A percentile compares a stretch with the other conserved stretches of the same genome.
Evolutionary conservation across 1,140 invertebrate genomes (phyloP).

Genomic region (Meloidogyne hapla): DNA sequence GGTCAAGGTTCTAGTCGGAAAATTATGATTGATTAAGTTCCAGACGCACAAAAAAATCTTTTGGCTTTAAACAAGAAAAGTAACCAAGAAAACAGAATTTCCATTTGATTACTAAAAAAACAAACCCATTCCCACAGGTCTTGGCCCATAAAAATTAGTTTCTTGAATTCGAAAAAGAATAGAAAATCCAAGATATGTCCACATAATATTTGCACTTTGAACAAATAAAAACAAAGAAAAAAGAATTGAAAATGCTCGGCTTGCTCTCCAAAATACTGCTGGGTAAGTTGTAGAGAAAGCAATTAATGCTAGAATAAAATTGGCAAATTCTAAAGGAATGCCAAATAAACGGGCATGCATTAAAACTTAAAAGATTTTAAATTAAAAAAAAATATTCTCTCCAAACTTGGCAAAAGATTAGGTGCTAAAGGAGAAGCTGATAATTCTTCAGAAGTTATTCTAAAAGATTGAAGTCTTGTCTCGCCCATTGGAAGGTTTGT

Average conservation of each 20-base stretch:
- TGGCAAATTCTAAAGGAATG: conserved; percentile 62
- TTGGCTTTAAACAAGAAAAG: background rate
- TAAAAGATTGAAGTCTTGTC: conserved; percentile 58
- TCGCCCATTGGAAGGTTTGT: conserved; percentile 62
- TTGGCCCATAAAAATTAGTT: conserved; percentile 54
- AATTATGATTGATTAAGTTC: too few relatives aligned
- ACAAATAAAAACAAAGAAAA: conserved; percentile 57
- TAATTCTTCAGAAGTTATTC: conserved; percentile 59
- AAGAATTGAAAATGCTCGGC: conserved; percentile 51
- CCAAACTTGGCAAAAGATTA: conserved; percentile 56
- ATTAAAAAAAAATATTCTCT: conserved; percentile 8
- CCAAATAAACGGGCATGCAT: conserved; percentile 63
- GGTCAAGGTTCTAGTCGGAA: too few relatives aligned
- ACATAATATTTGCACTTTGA: conserved; percentile 49
- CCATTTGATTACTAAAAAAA: conserved; percentile 7
- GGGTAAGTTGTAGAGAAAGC: conserved; percentile 54
- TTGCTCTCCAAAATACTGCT: conserved; percentile 62
- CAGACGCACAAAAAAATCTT: background rate
- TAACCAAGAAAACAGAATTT: background rate
- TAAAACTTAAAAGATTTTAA: conserved; percentile 47
- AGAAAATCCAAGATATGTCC: conserved; percentile 55
- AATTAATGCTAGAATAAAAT: conserved; percentile 55
- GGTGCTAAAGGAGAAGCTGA: conserved; percentile 56
- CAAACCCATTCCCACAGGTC: conserved; percentile 60
- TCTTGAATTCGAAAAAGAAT: conserved; percentile 61